These are phyloP conservation scores for Tauraco erythrolophus DNA, from an alignment of 2,113 vertebrate species.

Conservation along the genomic window DNA sequence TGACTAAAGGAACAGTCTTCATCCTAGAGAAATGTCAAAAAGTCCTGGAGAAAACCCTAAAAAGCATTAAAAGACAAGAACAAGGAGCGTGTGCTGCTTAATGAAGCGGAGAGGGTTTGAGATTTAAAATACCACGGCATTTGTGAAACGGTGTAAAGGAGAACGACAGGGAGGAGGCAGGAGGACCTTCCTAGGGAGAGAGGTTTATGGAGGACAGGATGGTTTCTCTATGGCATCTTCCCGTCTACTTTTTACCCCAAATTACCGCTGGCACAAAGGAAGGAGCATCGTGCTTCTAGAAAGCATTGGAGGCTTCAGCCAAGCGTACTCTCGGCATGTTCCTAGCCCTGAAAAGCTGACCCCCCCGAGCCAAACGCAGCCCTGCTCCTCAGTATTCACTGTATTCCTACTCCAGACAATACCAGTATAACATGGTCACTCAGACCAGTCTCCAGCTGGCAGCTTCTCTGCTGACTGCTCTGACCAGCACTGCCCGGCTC, in stretches of 20 bases:
- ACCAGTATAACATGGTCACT: background rate
- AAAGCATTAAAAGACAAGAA: conserved; percentile 70
- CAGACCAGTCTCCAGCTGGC: background rate
- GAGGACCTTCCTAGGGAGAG: background rate
- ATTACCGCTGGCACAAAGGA: background rate
- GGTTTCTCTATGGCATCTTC: background rate
- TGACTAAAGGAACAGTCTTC: conserved; percentile 72
- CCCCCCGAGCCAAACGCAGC: background rate
- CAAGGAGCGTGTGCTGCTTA: conserved; percentile 53
- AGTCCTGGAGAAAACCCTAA: conserved; percentile 74
- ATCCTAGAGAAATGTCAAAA: conserved; percentile 72
- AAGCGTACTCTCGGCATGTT: rapidly evolving
- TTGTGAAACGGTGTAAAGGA: background rate
- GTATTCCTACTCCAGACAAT: background rate
- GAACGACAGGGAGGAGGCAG: background rate
- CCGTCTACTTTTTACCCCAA: background rate
- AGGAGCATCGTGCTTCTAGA: background rate
- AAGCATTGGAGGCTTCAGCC: background rate
- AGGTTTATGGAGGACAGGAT: background rate
- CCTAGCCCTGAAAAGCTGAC: background rate
- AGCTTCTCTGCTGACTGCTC: background rate
- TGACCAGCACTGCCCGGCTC: rapidly evolving
- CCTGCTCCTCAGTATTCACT: background rate
- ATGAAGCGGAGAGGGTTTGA: background rate
- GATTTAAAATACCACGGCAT: background rate